Evolutionary conservation across 2,888 invertebrate species (phyloP), one percentile per base, ranked within the genome.

Genomic region (Cephus sareptanus): DNA sequence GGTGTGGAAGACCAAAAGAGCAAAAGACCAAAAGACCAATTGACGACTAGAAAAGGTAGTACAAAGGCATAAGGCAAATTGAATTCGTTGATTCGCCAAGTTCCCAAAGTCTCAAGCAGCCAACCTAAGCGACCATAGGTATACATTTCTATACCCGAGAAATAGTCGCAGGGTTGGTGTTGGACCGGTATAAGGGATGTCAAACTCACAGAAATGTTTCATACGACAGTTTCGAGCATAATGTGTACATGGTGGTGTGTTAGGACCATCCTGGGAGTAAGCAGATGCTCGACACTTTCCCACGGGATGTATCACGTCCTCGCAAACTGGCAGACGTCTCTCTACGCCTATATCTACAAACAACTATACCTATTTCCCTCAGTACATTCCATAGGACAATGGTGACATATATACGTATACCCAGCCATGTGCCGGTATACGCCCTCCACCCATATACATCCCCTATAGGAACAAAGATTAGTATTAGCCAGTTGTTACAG

Each of bases 231-330:
- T 84, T 80, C 81, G 75, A 79, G 76, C 73, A 73, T 80, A 78
- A 80, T 77, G 78, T 79, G 75, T 70, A 70, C 77, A 34, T 11
- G 80, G 80, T 79, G 82, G 85, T 79, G 85, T 78, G 82, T 82
- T 85, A 82, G 83, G 79, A 76, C 75, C 85, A 78, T 77, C 85
- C 85, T 85, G 85, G 85, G 85, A 85, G 81, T 81, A 81, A 85
- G 79, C 86, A 86, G 85, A 79, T 86, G 86, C 80, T 79, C 75
- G 70, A 79, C 76, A 70, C 68, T 81, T 77, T 84, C 85, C 79
- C 86, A 34, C 23, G 79, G 85, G 85, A 83, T 81, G 35, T 82
- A 85, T 85, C 86, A 81, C 83, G 81, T 83, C 77, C 82, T 82
- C 79, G 83, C 77, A 77, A 85, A 81, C 84, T 77, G 76, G 79